Percentiles rank a stretch among this genome's conserved stretches.
phyloP scores from a whole-genome alignment of 1,140 invertebrate species.

The Meloidogyne hapla region DNA sequence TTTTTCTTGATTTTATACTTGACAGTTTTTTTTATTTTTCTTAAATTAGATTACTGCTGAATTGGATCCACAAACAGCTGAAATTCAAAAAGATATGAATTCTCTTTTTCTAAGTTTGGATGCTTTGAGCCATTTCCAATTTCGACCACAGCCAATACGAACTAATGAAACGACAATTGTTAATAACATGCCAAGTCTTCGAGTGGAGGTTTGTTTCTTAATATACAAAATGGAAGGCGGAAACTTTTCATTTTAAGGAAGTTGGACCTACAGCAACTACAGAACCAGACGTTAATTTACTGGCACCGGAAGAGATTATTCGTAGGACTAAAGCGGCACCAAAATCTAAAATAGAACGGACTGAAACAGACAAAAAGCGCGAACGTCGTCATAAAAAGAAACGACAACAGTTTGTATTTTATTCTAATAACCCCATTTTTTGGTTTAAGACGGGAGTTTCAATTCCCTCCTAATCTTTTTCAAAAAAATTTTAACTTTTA shows the following conservation, averaged over 20 bases:
- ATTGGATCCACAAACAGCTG: conserved; percentile 64
- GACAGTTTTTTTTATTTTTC: not conserved
- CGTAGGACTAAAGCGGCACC: conserved; percentile 75
- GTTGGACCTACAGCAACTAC: conserved; percentile 81
- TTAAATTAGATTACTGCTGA: not conserved
- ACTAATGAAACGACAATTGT: conserved; percentile 81
- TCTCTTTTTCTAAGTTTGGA: conserved; percentile 82
- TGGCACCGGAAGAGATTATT: conserved; percentile 88
- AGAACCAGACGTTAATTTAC: conserved; percentile 72
- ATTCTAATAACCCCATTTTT: too few relatives aligned
- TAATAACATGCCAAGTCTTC: conserved; percentile 83
- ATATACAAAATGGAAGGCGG: not conserved
- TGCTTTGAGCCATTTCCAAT: conserved; percentile 88
- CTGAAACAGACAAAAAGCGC: conserved; percentile 82
- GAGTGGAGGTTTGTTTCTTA: conserved; percentile 72
- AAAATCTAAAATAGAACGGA: conserved; percentile 77
- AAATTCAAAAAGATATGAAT: conserved; percentile 76
- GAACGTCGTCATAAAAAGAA: conserved; percentile 82
- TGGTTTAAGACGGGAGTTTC: too few relatives aligned
- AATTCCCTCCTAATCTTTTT: too few relatives aligned
- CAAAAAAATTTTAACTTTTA: too few relatives aligned
- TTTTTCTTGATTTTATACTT: not conserved
- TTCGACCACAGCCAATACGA: conserved; percentile 78
- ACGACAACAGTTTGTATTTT: conserved; percentile 67
- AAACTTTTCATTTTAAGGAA: conserved; percentile 68